Conservation (phyloP, 30 jellyfish, hydroid and myxozoan genomes). For the Aurelia sp. region DNA sequence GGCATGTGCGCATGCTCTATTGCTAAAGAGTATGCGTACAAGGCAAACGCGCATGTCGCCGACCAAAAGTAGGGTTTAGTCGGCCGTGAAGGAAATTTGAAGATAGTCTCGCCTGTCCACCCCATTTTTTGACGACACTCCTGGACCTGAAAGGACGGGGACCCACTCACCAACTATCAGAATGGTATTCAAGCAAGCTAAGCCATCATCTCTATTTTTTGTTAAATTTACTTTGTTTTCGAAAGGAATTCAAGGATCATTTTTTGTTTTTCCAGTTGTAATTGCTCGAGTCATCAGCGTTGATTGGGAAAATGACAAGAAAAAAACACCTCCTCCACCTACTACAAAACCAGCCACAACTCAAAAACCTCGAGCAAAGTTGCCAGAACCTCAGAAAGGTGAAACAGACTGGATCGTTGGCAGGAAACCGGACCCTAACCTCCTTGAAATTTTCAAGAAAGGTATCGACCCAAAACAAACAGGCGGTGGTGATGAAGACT, state of each 20-base stretch:
- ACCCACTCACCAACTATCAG: too few relatives aligned
- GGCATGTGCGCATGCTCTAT: too few relatives aligned
- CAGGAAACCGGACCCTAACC: constrained; percentile 34
- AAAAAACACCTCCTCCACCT: background rate
- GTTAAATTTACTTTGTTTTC: too few relatives aligned
- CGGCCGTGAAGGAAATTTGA: too few relatives aligned
- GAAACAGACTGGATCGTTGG: constrained; percentile 37
- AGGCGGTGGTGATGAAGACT: background rate
- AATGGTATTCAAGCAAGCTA: too few relatives aligned
- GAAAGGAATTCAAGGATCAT: background rate
- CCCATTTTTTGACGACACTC: too few relatives aligned
- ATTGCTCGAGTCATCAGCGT: constrained; percentile 32
- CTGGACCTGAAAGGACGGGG: too few relatives aligned
- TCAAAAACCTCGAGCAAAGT: constrained; percentile 5
- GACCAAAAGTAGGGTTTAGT: too few relatives aligned
- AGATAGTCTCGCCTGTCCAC: too few relatives aligned
- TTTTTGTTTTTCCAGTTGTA: constrained; percentile 18
- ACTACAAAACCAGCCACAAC: constrained; percentile 47
- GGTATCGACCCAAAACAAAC: constrained; percentile 8
- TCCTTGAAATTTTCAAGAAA: constrained; percentile 11
- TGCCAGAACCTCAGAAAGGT: constrained; percentile 31
- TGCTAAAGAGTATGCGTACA: too few relatives aligned
- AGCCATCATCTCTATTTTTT: too few relatives aligned
- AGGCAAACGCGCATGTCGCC: too few relatives aligned
- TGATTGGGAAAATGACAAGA: constrained; percentile 52